Evolutionary conservation across 2,113 vertebrate genomes (phyloP), one percentile per base, ranked within the genome.

Genomic region (Arenaria interpres): DNA sequence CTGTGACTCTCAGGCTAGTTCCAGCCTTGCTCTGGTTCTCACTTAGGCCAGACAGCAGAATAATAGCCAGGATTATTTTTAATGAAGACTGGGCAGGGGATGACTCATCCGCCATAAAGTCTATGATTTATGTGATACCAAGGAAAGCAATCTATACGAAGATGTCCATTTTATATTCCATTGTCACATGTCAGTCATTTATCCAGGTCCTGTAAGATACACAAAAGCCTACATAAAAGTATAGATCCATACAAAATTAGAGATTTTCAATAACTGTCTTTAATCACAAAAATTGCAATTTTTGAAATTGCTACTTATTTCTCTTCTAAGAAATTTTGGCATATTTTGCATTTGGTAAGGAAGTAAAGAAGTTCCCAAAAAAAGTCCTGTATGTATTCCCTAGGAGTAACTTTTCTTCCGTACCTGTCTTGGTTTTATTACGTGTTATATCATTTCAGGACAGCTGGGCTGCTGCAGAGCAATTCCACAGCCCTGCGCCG

Each of bases 401-500:
- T 76, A 12, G 7, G n/a, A 75, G 66, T 9, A 15, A 18, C 56
- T 85, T 82, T 85, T 60, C 59, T 69, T 66, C 18, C 5, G 17
- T 20, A 17, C 43, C 56, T 71, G 39, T 13, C 78, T 68, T 20
- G 23, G 24, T 62, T 96, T 93, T 93, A 83, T 82, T 21, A 37
- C 4, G 13, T 3, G 0, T 73, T 91, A 2, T 60, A 85, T 94
- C 91, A 76, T 63, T 50, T 16, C 22, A 39, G 59, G 82, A 82
- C 81, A 89, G 83, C 69, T 50, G 59, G 72, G 48, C 14, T 81
- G 57, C 4, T 6, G 89, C 85, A 85, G 88, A 23, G 10, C 71
- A 45, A 50, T 67, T 93, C 32, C 89, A 69, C 45, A 69, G 25
- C 12, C 2, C 45, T 0, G 0, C 1, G 5, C 71, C 2, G 3